Evolutionary conservation across 2,113 vertebrate species (phyloP), one percentile per base, ranked within the genome.

Genomic region (Semnornis frantzii): DNA sequence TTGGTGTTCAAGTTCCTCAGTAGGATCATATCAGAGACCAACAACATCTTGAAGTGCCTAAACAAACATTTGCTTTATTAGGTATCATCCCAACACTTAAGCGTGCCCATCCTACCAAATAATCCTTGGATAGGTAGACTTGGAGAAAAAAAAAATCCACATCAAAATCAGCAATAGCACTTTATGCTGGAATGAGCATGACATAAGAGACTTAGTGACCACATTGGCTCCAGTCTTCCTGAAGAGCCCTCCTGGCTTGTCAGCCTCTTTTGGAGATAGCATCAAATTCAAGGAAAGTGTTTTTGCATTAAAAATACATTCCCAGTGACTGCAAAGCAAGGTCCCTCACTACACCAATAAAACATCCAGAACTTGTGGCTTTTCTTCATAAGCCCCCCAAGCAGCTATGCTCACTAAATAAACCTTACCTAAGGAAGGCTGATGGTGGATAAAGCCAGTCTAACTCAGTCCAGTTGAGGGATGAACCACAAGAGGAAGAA

Each of bases 301-400:
- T 96, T 96, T 94, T 88, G 30, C 82, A 92, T 97, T 23, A 96
- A 95, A 90, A 97, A 94, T 87, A 92, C 54, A 95, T 95, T 78
- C 33, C 30, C 69, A 80, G 33, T 87, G 85, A 88, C 50, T 78
- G 71, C 91, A 55, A 90, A 90, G 42, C 72, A 86, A 87, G 50
- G 85, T 92, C 75, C 28, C 31, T 79, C 74, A 74, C 90, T 90
- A 80, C 48, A 31, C 81, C 33, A 94, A 31, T 66, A 92, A 96
- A 94, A 77, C 58, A 88, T 50, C 92, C 82, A 85, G 39, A 8
- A 90, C 33, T 94, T 76, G 70, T 89, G 50, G 58, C 17, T 84
- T 59, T 44, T 84, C 82, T 55, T 77, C n/a, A 27, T 62, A 76
- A 90, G 65, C 71, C 55, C 79, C 31, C 70, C 79, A 83, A 37